phyloP scores from a whole-genome alignment of 2,797 vertebrate species.

The Girardinus metallicus region DNA sequence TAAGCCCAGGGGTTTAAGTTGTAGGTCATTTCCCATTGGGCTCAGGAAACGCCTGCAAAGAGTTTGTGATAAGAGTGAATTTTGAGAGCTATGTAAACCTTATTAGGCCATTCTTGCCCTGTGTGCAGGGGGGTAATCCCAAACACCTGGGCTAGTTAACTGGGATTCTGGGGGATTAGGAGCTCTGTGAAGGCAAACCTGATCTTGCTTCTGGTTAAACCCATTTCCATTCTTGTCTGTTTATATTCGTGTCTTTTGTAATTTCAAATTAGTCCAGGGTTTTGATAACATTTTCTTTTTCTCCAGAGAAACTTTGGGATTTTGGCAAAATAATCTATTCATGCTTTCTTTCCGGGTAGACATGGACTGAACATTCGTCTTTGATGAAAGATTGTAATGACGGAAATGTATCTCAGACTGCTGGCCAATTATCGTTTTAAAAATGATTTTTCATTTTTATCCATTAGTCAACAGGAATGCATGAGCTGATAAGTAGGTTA shows the following conservation, averaged over 20 bases:
- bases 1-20: slow-evolving; percentile 65
- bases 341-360: slow-evolving; percentile 8
- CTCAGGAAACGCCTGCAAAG: slow-evolving; percentile 68
- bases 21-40: slow-evolving; percentile 70
- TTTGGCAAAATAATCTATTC: slow-evolving; percentile 10
- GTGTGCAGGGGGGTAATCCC: slow-evolving; percentile 75
- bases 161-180: slow-evolving; percentile 73
- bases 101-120: slow-evolving; percentile 72
- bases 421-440: not conserved
- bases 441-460: not conserved
- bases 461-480: not conserved
- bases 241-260: slow-evolving; percentile 28
- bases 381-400: not conserved
- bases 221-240: slow-evolving; percentile 58
- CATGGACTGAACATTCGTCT: not conserved
- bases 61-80: slow-evolving; percentile 76
- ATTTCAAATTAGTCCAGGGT: slow-evolving; percentile 26
- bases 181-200: slow-evolving; percentile 59
- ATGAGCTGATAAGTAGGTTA: not conserved
- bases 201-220: slow-evolving; percentile 63
- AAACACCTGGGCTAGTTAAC: slow-evolving; percentile 81
- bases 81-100: slow-evolving; percentile 80
- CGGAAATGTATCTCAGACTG: not conserved
- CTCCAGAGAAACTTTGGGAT: slow-evolving; percentile 8
- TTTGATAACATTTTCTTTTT: slow-evolving; percentile 24